Evolutionary conservation across 2,797 vertebrate genomes (phyloP).

Genomic region (Phrynocephalus guinanensis): DNA sequence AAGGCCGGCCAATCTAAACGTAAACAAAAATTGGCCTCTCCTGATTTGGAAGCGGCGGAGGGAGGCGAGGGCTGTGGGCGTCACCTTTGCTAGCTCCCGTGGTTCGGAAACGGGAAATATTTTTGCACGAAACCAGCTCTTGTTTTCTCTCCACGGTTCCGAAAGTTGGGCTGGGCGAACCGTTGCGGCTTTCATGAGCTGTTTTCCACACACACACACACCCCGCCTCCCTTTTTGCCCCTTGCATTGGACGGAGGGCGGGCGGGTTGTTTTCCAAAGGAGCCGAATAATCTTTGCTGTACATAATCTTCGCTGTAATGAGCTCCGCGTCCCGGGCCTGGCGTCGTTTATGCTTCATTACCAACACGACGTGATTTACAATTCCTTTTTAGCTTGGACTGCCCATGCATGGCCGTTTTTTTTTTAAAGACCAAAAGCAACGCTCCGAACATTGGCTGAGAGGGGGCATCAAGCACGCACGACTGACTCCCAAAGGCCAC

Average conservation of each 20-base stretch:
- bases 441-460: background rate
- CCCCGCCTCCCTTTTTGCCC: too few relatives aligned
- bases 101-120: too few relatives aligned
- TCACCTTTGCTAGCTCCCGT: too few relatives aligned
- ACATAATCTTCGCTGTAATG: background rate
- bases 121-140: too few relatives aligned
- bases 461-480: background rate
- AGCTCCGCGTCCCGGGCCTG: background rate
- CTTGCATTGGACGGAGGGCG: too few relatives aligned
- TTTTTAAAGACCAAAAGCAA: background rate
- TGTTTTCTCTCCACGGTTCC: background rate
- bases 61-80: too few relatives aligned
- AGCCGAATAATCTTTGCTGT: background rate
- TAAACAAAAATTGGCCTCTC: too few relatives aligned
- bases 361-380: background rate
- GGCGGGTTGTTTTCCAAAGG: background rate
- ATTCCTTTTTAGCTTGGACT: background rate
- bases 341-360: background rate
- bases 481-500: background rate
- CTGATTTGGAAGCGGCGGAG: too few relatives aligned
- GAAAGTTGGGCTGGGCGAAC: too few relatives aligned
- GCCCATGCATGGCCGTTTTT: background rate
- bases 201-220: too few relatives aligned
- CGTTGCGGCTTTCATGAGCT: background rate
- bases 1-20: too few relatives aligned